Evolutionary conservation across 2,797 vertebrate species (phyloP).

Genomic region (Chelon auratus): DNA sequence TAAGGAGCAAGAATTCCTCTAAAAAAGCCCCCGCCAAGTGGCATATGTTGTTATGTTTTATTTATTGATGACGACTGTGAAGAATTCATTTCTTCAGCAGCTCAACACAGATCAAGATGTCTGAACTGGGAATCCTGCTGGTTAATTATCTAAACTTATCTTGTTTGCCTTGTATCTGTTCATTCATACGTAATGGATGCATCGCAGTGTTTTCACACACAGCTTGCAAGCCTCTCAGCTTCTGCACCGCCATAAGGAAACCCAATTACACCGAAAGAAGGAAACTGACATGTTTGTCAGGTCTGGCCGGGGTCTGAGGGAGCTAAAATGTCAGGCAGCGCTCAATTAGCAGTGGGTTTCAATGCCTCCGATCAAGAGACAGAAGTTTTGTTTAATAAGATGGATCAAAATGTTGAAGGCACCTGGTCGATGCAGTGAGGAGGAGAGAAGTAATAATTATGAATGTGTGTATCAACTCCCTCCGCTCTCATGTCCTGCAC

Average conservation of each 20-base stretch:
- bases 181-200: slow-evolving; percentile 51
- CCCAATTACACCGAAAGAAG: slow-evolving; percentile 66
- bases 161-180: slow-evolving; percentile 45
- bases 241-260: slow-evolving; percentile 35
- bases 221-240: slow-evolving; percentile 14
- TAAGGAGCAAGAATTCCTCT: neutral
- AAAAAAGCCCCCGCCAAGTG: slow-evolving; percentile 29
- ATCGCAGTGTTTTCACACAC: slow-evolving; percentile 40
- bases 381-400: slow-evolving; percentile 58
- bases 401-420: slow-evolving; percentile 61
- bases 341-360: slow-evolving; percentile 70
- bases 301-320: slow-evolving; percentile 44
- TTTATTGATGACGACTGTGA: slow-evolving; percentile 50
- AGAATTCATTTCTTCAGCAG: slow-evolving; percentile 39
- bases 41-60: slow-evolving; percentile 45
- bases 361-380: slow-evolving; percentile 68
- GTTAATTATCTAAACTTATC: slow-evolving; percentile 58
- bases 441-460: slow-evolving; percentile 40
- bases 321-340: slow-evolving; percentile 70
- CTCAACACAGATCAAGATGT: slow-evolving; percentile 45
- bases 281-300: slow-evolving; percentile 72
- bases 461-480: slow-evolving; percentile 30
- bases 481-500: slow-evolving; percentile 44
- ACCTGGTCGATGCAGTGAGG: slow-evolving; percentile 43
- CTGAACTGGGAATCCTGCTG: slow-evolving; percentile 32